Base-by-base conservation (phyloP, 1,140 invertebrate genomes). In the Lordiphosa stackelbergi region DNA sequence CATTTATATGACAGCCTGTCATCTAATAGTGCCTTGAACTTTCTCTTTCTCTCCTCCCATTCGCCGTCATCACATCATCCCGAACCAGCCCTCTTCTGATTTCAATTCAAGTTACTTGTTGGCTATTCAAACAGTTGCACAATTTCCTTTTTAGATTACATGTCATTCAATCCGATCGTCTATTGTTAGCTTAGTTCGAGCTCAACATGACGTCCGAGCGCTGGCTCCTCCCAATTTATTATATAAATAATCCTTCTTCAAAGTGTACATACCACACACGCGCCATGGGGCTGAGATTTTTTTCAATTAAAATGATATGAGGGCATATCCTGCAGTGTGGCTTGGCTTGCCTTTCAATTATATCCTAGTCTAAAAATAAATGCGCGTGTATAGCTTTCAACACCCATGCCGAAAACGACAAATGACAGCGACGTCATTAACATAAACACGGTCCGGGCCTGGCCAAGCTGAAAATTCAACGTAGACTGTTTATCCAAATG, bases 301-400 rank as follows among this genome's bases (percentile, higher is more conserved):
- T 70, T 73, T 63, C 57, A 74, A 60, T 69, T 62, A 53, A 61
- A 11, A 35, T 35, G 41, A 62, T 54, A 60, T 55, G 46, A 47
- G 62, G 42, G 41, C 36, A 38, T 52, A 41, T 79, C 73, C 73
- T 79, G 69, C 55, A 28, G 57, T 24, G 34, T 53, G 42, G 7
- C 52, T 43, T 66, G 42, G 66, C 57, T 73, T 78, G 66, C 74
- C 62, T 78, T 78, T 78, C 73, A 78, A 78, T 78, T 78, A 78
- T 78, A 78, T 78, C 73, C 73, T 78, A 49, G 54, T 59, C 73
- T 79, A 78, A 69, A 78, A 78, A 79, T 78, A 78, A 68, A 58
- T 31, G 28, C 28, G 28, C 28, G 28, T 49, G 37, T 40, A 51
- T 10, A 53, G 48, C 63, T 64, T 59, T 73, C 51, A 55, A 64